Evolutionary conservation across 2,113 vertebrate species (phyloP).

Genomic region (Coptodon bakossiorum): DNA sequence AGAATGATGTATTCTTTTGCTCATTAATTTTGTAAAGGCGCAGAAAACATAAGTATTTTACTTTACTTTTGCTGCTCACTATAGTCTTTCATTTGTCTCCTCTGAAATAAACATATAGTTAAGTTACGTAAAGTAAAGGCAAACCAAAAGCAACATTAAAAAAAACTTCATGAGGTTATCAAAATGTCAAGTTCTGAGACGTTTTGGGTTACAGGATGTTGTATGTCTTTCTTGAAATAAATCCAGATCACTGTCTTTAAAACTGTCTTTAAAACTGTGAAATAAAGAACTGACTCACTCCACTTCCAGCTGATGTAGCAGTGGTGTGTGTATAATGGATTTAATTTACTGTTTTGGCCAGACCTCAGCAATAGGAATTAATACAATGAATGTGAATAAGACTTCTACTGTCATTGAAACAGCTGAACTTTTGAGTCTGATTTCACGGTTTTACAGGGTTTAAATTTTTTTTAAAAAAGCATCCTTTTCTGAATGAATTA

Average conservation of each 20-base stretch:
- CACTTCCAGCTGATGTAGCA: neutral
- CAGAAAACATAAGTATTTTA: neutral
- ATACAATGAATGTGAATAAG: neutral
- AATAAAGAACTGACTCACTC: neutral
- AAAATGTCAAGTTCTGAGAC: neutral
- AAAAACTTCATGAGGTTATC: neutral
- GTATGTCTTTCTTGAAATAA: neutral
- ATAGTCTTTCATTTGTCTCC: neutral
- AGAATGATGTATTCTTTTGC: neutral
- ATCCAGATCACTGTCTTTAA: neutral
- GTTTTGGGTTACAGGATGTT: neutral
- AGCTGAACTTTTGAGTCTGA: neutral
- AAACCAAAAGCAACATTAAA: neutral
- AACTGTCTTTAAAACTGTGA: neutral
- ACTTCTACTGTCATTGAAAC: neutral
- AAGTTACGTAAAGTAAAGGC: neutral
- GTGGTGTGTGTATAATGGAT: neutral
- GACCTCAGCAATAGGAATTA: neutral
- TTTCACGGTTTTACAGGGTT: neutral
- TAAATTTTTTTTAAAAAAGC: neutral
- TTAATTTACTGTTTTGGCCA: neutral
- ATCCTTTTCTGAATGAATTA: neutral
- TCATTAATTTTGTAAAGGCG: neutral
- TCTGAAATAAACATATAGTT: neutral
- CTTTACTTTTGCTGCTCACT: neutral